Evolutionary conservation across 1,140 invertebrate genomes (phyloP), one percentile per base, ranked within the genome.

Genomic region (Atta texana): DNA sequence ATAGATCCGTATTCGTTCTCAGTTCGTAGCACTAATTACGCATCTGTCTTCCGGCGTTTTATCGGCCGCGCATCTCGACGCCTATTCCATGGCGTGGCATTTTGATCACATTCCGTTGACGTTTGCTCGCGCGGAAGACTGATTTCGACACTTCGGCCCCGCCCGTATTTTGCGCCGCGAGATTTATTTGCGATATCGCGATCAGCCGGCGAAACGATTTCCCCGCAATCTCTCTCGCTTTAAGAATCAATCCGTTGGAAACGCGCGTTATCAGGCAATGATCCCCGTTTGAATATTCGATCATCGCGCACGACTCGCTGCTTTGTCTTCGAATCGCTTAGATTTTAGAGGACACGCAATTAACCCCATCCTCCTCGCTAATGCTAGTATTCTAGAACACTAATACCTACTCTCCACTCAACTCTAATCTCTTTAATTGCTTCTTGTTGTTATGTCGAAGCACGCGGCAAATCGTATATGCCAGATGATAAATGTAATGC

Each of bases 31-130:
- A 88, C 80, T 90, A 90, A 90, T 90, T 90, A 72, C 72, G 24
- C 71, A 55, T 87, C 86, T 82, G 86, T 87, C 77, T 76, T 90
- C 63, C 55, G 39, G 71, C 76, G 64, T 71, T 86, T 89, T 81
- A 89, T 87, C 77, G 18, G 44, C 57, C 16, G 7, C 21, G 24
- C n/a, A 87, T 89, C 88, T n/a, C 44, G 39, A 51, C 12, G 28
- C 14, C 76, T 28, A 39, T 90, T 89, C 77, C 49, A 55, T 28
- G 87, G 55, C 24, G 21, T 63, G 68, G 53, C 68, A 80, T 63
- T 88, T 80, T 87, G 63, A 87, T 81, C 61, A 12, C 74, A 31
- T 39, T n/a, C 55, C 69, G 69, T 84, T 74, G 68, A 82, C 68
- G 69, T 74, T n/a, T 44, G 39, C 18, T 28, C 24, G 55, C 28